A percentile compares a stretch with the other conserved stretches of the same genome.
These are phyloP conservation scores for Aplysia californica DNA, from an alignment of 1,140 invertebrate species.

Conservation along the genomic window DNA sequence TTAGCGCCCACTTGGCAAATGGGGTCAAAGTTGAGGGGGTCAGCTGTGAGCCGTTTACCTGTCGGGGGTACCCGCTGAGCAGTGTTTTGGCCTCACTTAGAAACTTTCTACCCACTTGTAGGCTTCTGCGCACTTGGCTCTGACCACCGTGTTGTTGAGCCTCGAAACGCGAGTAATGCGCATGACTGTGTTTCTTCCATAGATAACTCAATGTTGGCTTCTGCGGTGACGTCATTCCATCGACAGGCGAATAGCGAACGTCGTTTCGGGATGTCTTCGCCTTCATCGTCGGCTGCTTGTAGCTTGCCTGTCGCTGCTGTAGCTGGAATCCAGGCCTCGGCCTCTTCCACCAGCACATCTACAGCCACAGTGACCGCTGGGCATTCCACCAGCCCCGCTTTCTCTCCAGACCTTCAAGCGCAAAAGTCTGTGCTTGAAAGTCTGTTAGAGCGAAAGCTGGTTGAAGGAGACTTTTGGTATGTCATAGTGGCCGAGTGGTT, in stretches of 20 bases:
- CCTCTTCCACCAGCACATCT: background rate
- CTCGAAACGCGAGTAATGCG: background rate
- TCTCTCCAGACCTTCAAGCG: constrained; percentile 51
- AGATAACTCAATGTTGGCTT: constrained; percentile 20
- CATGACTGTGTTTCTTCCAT: background rate
- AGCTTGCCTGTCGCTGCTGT: constrained; percentile 22
- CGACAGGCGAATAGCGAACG: constrained; percentile 32
- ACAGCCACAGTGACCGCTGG: background rate
- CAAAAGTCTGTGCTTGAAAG: constrained; percentile 56
- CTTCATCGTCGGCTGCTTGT: constrained; percentile 7
- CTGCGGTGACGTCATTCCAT: constrained; percentile 35
- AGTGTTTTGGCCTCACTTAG: too few relatives aligned
- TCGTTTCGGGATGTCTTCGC: constrained; percentile 35
- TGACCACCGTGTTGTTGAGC: background rate
- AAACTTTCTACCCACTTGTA: background rate
- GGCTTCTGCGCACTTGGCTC: background rate
- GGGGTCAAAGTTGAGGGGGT: background rate
- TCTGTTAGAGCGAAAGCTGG: constrained; percentile 49
- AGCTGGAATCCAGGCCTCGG: constrained; percentile 20
- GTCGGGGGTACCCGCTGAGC: background rate
- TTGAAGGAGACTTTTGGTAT: constrained; percentile 63
- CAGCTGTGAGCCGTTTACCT: too few relatives aligned
- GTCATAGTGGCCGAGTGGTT: constrained; percentile 62
- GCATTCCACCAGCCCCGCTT: constrained; percentile 16
- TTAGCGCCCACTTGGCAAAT: background rate